phyloP scores from a whole-genome alignment of 2,113 vertebrate genomes.

The Megaceryle maxima region DNA sequence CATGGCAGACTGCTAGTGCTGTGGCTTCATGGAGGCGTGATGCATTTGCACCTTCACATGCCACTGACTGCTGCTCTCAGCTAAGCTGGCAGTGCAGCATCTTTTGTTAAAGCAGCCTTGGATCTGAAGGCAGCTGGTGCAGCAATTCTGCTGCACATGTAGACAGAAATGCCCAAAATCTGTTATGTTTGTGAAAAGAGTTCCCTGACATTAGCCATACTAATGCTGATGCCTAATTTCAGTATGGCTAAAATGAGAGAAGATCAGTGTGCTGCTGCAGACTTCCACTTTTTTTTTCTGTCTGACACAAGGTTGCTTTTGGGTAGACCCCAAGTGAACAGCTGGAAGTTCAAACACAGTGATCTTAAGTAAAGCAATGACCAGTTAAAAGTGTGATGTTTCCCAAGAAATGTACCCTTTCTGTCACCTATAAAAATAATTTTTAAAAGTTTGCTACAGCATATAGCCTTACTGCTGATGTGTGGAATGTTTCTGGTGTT shows the following conservation, averaged over 20 bases:
- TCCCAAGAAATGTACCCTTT: not conserved
- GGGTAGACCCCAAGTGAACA: not conserved
- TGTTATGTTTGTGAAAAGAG: not conserved
- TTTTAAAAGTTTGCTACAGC: not conserved
- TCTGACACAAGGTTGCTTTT: not conserved
- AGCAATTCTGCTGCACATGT: not conserved
- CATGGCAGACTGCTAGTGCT: not conserved
- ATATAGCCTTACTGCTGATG: not conserved
- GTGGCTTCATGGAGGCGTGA: not conserved
- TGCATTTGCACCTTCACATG: not conserved
- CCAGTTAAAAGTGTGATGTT: not conserved
- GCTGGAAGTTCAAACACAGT: not conserved
- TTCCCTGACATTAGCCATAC: not conserved
- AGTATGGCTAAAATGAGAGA: not conserved
- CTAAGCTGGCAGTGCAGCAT: not conserved
- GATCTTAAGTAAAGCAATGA: not conserved
- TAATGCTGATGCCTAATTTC: not conserved
- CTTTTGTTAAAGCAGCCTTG: not conserved
- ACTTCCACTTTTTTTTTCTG: not conserved
- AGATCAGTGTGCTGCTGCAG: not conserved
- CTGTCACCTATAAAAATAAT: not conserved
- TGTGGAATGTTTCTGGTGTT: not conserved
- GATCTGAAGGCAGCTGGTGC: not conserved
- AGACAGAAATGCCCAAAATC: not conserved
- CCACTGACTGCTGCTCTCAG: not conserved